A percentile compares a stretch with the other conserved stretches of the same genome.
These are phyloP conservation scores for Lepidochrysops patricia DNA, from an alignment of 2,888 invertebrate species.

Conservation along the genomic window DNA sequence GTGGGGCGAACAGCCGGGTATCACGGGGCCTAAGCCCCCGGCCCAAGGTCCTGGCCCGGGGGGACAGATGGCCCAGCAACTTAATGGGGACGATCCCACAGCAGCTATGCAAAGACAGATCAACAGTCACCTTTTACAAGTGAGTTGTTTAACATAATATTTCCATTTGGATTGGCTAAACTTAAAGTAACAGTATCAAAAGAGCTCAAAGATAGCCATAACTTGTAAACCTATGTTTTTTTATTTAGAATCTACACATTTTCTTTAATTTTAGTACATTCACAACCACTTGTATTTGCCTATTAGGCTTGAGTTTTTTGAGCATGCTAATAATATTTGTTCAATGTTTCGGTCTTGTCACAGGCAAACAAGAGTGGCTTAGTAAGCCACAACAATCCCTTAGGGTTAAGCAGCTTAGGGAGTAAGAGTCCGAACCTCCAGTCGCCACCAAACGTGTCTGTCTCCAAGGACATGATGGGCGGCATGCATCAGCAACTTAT, in stretches of 20 bases:
- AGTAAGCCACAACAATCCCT: slow-evolving; percentile 80
- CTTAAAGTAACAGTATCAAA: no score
- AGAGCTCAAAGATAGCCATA: no score
- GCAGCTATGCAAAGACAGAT: slow-evolving; percentile 76
- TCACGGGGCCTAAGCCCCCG: slow-evolving; percentile 82
- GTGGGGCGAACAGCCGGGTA: slow-evolving; percentile 81
- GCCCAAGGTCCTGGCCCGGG: slow-evolving; percentile 90
- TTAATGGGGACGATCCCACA: slow-evolving; percentile 80
- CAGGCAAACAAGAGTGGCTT: slow-evolving; percentile 83
- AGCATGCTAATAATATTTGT: slow-evolving; percentile 6
- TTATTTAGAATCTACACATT: no score
- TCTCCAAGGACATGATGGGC: slow-evolving; percentile 86
- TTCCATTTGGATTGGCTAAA: not conserved
- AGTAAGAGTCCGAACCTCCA: slow-evolving; percentile 90
- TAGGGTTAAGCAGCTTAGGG: slow-evolving; percentile 83
- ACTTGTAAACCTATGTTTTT: no score
- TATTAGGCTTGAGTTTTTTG: not conserved
- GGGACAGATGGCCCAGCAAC: slow-evolving; percentile 72
- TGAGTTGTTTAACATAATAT: slow-evolving; percentile 36
- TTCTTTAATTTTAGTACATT: no score
- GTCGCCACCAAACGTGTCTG: slow-evolving; percentile 88
- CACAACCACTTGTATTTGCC: no score
- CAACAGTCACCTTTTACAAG: slow-evolving; percentile 80
- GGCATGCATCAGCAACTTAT: slow-evolving; percentile 81
- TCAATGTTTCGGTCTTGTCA: slow-evolving; percentile 48